Base-by-base conservation (phyloP, 2,797 vertebrate species). In the Neoniphon sammara region DNA sequence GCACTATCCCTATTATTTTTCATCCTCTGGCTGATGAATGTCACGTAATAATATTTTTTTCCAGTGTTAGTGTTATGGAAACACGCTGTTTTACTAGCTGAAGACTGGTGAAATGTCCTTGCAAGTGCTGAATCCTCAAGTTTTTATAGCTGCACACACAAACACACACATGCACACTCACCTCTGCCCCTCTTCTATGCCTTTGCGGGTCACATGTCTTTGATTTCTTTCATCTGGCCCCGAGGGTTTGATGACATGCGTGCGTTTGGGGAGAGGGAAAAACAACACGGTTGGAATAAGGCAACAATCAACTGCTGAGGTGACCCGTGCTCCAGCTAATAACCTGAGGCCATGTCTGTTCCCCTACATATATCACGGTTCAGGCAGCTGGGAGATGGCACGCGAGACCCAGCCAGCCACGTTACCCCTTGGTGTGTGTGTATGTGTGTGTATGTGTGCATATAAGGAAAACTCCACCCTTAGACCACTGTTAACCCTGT, bases 151-250 rank as follows among this genome's bases (percentile, higher is more conserved):
- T 53, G 11, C 15, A n/a, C 39, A 30, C 39, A 67, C 62, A 21
- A 54, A 70, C 52, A 18, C 36, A 46, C 66, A 55, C 54, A 25
- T 18, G 15, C 47, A 20, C 47, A 34, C 47, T 25, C 23, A 30
- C 34, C 10, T 4, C 42, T n/a, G 31, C 46, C 62, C 25, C 34
- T 63, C 31, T 59, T 60, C 58, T 30, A 66, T 68, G 66, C 66
- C 65, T 71, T 50, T 53, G 55, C 10, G 14, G 64, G 73, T 90
- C 87, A 87, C 85, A 88, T 89, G 84, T 75, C 77, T 90, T 90
- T 85, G 60, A 85, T 83, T 90, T 86, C 64, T 85, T 61, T 81
- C 53, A 68, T 89, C 76, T 81, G 53, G 80, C 69, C 76, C 71
- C 5, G 25, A 81, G 66, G 75, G 54, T 75, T 80, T 23, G 46